Evolutionary conservation across 2,797 vertebrate genomes (phyloP), one percentile per base, ranked within the genome.

Genomic region (Syngnathus acus): DNA sequence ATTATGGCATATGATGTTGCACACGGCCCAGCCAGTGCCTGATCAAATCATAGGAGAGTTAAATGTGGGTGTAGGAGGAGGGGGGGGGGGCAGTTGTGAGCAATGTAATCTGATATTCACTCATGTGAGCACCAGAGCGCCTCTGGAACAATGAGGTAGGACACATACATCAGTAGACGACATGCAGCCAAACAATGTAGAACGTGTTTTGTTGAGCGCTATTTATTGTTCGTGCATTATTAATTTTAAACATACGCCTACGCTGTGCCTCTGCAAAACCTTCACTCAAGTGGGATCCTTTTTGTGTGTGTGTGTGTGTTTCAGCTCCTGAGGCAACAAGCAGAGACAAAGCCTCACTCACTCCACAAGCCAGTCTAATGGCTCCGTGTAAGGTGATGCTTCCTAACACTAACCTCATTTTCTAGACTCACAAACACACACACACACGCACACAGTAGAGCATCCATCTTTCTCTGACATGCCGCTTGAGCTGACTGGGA

Each of bases 91-190:
- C 75, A 65, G 68, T 66, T 65, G 69, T n/a, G 65, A 72, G 82
- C 74, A 40, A 61, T 75, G 88, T 82, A 85, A 90, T 68, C 71
- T 80, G 87, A 90, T 83, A 81, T 75, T 38, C 40, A 68, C 78
- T 47, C 54, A 70, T 70, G 68, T 73, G 67, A 77, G 67, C 67
- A 68, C 65, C 71, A 68, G 72, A 45, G 73, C 68, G 73, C 71
- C 71, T 61, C 69, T 26, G 67, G 70, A 76, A 64, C 69, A 78
- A 75, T 45, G 43, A 16, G 40, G 14, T 14, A 26, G 26, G 32
- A 32, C 11, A 17, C 42, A 17, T 23, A 62, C 11, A 38, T 64
- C 26, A 5, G 48, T 11, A 3, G 32, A 51, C 45, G 32, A 40
- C 11, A 32, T 26, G 26, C 40, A 21, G 10, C 39, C 40, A 19